Base-by-base conservation (phyloP, 2,888 invertebrate genomes). In the Cremastobaeus sp. region DNA sequence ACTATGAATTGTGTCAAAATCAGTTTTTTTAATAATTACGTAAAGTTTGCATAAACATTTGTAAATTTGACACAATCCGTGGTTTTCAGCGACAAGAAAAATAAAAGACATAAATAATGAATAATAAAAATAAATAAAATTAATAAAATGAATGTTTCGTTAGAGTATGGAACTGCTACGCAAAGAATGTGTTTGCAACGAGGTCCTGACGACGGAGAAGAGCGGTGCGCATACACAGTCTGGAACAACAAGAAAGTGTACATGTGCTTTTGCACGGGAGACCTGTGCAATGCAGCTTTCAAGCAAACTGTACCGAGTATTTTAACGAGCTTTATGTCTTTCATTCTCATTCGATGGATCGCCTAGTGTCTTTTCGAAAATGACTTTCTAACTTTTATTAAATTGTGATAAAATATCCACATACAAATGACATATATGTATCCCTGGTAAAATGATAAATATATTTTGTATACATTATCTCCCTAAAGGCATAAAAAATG, bases 221-320 rank as follows among this genome's bases (percentile, higher is more conserved):
- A 96, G 86, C 90, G 97, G 39, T 97, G 97, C 86, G 96, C 95
- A 0, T 94, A 95, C 81, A 96, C 96, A 0, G 90, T 93, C 83
- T 94, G 93, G 90, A 93, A 94, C 82, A 92, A 93, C 81, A 93
- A 92, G 82, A 93, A 93, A 84, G 96, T 96, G 0, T 93, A 93
- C 83, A 95, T 96, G 94, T 97, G 97, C 84, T 95, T 97, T 84
- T 97, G 97, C 82, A 92, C 91, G 80, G 97, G 97, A 3, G 96
- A 97, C 87, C 89, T 97, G 28, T 97, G 97, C 86, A 97, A 97
- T 85, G 82, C 84, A 9, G 83, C 88, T 2, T 74, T 77, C 47
- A 77, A 8, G 18, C 50, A 47, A 12, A 43, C 54, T 4, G 17
- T 45, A 2, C 39, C 76, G 8, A 74, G 21, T 37, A 48, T 76